Conservation (phyloP, 2,113 vertebrate genomes). For the Desmodus rotundus region DNA sequence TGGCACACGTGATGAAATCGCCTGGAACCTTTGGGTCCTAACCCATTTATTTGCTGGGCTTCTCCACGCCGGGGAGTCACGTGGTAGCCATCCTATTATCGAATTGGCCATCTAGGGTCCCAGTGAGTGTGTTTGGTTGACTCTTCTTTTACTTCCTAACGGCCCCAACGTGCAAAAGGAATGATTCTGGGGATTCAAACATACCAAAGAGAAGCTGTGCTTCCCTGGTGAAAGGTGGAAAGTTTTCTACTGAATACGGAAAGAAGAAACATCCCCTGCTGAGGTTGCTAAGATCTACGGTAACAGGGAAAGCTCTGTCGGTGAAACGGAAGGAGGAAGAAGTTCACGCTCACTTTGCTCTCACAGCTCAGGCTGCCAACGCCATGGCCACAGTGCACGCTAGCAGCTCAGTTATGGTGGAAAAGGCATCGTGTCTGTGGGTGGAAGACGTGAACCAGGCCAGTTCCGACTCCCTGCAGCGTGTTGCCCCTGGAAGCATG, state of each 20-base stretch:
- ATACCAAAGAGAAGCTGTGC: background rate
- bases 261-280: fast-evolving
- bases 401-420: background rate
- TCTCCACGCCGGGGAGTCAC: fast-evolving
- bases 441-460: background rate
- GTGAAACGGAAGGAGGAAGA: background rate
- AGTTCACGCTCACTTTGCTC: background rate
- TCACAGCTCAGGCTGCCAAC: background rate
- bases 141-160: fast-evolving
- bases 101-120: fast-evolving
- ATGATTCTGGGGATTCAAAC: fast-evolving
- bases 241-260: too few species aligned
- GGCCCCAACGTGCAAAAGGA: too few species aligned
- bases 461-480: fast-evolving
- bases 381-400: background rate
- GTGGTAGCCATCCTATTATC: background rate
- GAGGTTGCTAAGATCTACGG: background rate
- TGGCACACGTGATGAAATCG: background rate
- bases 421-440: too few species aligned
- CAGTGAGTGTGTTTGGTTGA: fast-evolving
- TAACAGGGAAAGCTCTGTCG: fast-evolving
- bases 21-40: too few species aligned
- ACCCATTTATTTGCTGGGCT: background rate
- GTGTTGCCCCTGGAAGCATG: background rate
- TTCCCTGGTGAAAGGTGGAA: background rate